Percentiles rank a stretch among this genome's conserved stretches.
Conservation (phyloP, 1,140 invertebrate genomes). For the Metaphire vulgaris region DNA sequence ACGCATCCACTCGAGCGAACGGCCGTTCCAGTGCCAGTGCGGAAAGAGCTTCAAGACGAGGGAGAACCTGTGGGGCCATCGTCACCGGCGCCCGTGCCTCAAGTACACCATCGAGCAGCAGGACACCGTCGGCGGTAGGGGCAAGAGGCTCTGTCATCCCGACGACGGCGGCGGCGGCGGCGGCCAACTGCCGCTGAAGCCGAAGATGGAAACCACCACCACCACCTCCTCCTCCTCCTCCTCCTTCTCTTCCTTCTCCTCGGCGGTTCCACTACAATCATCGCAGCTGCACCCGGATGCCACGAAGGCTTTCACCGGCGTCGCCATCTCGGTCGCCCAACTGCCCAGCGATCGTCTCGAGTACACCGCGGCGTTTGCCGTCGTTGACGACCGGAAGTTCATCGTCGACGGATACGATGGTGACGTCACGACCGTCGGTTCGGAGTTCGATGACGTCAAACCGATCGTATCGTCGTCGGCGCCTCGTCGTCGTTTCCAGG, state of each 20-base stretch:
- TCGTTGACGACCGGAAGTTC: background rate
- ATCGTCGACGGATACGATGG: background rate
- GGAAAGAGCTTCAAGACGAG: constrained; percentile 30
- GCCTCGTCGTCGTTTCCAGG: background rate
- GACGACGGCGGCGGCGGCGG: background rate
- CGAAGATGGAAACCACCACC: background rate
- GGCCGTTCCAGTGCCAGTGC: constrained; percentile 28
- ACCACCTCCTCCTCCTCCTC: background rate
- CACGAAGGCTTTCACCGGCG: no score
- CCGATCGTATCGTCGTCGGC: background rate
- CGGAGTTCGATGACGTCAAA: background rate
- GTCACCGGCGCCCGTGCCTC: constrained; percentile 8
- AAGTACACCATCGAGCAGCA: background rate
- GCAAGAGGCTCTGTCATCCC: background rate
- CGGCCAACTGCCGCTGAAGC: background rate
- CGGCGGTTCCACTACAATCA: background rate
- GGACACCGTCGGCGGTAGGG: no score
- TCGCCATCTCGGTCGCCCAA: background rate
- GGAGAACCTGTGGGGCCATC: constrained; percentile 31
- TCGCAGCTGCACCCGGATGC: background rate
- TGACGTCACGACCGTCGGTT: background rate
- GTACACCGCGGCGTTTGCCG: background rate
- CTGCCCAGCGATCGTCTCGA: background rate
- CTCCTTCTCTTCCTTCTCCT: background rate
- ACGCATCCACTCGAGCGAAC: constrained; percentile 27